Evolutionary conservation across 2,888 invertebrate species (phyloP).

Genomic region (Mythimna albipuncta): DNA sequence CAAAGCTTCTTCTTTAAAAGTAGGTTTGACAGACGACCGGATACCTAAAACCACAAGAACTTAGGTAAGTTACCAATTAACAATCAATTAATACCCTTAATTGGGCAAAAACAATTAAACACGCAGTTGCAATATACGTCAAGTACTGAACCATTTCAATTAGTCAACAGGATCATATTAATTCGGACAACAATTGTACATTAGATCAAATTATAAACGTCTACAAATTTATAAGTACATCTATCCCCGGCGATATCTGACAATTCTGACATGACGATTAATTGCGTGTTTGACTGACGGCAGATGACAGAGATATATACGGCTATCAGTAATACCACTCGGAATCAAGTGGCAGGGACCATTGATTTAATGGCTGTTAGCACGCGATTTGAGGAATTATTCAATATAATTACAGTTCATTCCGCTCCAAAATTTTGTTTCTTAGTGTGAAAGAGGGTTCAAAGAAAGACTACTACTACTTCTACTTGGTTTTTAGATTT

Average conservation of each 20-base stretch:
- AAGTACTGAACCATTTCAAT: background rate
- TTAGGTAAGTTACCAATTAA: slow-evolving; percentile 1
- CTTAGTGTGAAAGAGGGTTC: too few relatives aligned
- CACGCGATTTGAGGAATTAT: slow-evolving; percentile 30
- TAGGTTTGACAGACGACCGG: too few relatives aligned
- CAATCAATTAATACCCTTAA: background rate
- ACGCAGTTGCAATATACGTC: background rate
- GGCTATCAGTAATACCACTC: slow-evolving; percentile 34
- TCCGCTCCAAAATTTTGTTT: too few relatives aligned
- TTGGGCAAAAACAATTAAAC: background rate
- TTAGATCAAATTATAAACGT: slow-evolving; percentile 1
- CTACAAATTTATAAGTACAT: slow-evolving; percentile 3
- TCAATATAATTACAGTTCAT: background rate
- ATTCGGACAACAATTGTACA: slow-evolving; percentile 4
- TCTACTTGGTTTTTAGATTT: too few relatives aligned
- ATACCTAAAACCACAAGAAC: background rate
- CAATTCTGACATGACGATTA: slow-evolving; percentile 10
- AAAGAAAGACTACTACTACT: too few relatives aligned
- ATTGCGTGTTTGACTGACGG: slow-evolving; percentile 39
- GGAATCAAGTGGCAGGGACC: background rate
- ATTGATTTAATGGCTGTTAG: slow-evolving; percentile 14
- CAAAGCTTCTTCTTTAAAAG: too few relatives aligned
- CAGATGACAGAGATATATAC: slow-evolving; percentile 30
- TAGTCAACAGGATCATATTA: background rate
- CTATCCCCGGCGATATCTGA: slow-evolving; percentile 6